These are phyloP conservation scores for Conus canariensis DNA, from an alignment of 2,888 invertebrate species.

Conservation along the genomic window DNA sequence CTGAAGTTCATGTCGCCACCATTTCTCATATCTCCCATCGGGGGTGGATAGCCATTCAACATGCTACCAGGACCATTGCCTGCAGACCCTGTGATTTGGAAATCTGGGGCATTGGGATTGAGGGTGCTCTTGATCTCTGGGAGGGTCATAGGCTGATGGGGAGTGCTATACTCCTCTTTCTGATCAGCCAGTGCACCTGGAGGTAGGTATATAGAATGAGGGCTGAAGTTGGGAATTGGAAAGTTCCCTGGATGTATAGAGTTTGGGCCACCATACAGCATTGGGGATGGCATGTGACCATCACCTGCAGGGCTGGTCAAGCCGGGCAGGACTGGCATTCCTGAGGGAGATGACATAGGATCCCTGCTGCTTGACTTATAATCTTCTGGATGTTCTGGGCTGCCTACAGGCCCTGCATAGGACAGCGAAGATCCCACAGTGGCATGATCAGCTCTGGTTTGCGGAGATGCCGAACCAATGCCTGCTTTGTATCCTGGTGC, in stretches of 20 bases:
- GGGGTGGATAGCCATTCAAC: conserved; percentile 48
- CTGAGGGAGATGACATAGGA: conserved; percentile 56
- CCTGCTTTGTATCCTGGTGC: conserved; percentile 78
- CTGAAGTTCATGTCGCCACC: conserved; percentile 30
- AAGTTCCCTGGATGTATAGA: not conserved
- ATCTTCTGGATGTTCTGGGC: conserved; percentile 24
- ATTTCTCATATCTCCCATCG: conserved; percentile 26
- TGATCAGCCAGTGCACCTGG: conserved; percentile 54
- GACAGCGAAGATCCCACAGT: conserved; percentile 18
- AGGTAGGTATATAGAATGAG: conserved; percentile 47
- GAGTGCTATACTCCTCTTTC: conserved; percentile 75
- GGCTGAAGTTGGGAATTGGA: conserved; percentile 39
- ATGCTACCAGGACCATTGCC: conserved; percentile 36
- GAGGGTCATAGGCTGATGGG: conserved; percentile 77
- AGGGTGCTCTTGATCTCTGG: conserved; percentile 82
- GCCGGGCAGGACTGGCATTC: conserved; percentile 64
- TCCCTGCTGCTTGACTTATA: conserved; percentile 13
- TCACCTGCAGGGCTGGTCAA: conserved; percentile 56
- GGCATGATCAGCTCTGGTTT: conserved; percentile 42
- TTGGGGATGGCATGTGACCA: conserved; percentile 25
- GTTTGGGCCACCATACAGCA: not conserved
- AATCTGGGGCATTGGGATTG: conserved; percentile 90
- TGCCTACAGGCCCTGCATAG: conserved; percentile 26
- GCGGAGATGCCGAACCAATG: conserved; percentile 55
- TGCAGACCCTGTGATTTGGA: conserved; percentile 71